A percentile compares a stretch with the other conserved stretches of the same genome.
phyloP scores from a whole-genome alignment of 2,113 vertebrate genomes.

The Notothenia coriiceps region DNA sequence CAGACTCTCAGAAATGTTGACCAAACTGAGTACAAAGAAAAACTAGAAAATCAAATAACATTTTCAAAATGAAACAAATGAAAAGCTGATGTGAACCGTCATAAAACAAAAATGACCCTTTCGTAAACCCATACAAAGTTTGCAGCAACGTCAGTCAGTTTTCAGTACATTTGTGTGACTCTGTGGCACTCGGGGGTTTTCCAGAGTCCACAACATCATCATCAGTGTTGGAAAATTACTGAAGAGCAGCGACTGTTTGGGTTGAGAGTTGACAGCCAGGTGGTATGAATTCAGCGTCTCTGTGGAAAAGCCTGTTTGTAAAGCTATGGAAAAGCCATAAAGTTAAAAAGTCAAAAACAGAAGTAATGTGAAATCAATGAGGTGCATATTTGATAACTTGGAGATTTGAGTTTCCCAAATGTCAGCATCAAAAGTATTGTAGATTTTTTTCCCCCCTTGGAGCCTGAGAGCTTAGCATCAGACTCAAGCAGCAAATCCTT shows the following conservation, averaged over 20 bases:
- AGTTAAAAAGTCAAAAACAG: neutral
- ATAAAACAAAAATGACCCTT: neutral
- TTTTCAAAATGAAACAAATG: conserved; percentile 7
- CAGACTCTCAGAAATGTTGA: neutral
- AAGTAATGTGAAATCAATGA: neutral
- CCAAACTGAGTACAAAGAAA: neutral
- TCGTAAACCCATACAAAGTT: neutral
- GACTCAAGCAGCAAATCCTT: no score
- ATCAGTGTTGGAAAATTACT: conserved; percentile 29
- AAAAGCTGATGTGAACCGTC: neutral
- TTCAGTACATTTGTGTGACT: neutral
- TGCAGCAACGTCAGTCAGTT: conserved; percentile 19
- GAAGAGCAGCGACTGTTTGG: conserved; percentile 17
- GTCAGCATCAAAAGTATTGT: neutral
- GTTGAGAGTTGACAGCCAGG: conserved; percentile 14
- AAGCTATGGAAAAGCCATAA: neutral
- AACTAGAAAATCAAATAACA: neutral
- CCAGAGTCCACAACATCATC: conserved; percentile 33
- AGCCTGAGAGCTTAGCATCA: neutral
- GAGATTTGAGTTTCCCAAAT: neutral
- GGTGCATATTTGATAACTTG: neutral
- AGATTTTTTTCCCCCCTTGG: no score
- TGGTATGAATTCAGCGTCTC: conserved; percentile 4
- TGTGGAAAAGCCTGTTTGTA: neutral
- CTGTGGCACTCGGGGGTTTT: conserved; percentile 37